Percentiles rank a stretch among this genome's conserved stretches.
Conservation (phyloP, 2,113 vertebrate genomes). For the Osmerus mordax region DNA sequence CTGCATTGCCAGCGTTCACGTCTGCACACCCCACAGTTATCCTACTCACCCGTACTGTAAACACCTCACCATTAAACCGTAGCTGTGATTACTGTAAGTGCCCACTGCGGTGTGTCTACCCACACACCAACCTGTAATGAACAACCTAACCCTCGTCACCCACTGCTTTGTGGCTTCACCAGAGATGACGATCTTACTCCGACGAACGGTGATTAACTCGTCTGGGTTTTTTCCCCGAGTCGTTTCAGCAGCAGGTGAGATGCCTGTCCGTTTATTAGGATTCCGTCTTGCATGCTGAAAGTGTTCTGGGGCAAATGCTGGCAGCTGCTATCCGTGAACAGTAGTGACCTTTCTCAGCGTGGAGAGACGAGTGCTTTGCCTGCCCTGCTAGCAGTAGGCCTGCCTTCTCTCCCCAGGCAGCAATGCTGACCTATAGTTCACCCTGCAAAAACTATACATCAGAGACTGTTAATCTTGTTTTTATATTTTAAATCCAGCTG, state of each 20-base stretch:
- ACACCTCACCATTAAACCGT: too few relatives aligned
- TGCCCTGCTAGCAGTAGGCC: constrained; percentile 5
- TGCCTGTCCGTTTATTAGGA: constrained; percentile 22
- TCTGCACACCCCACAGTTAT: too few relatives aligned
- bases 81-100: neutral
- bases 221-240: constrained; percentile 25
- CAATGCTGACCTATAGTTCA: neutral
- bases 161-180: neutral
- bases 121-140: neutral
- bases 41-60: too few relatives aligned
- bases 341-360: constrained; percentile 2
- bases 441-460: neutral
- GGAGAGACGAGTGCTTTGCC: neutral
- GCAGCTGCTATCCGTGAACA: neutral
- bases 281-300: neutral
- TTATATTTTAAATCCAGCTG: neutral
- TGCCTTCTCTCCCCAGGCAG: neutral
- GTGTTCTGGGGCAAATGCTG: neutral
- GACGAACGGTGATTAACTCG: constrained; percentile 47
- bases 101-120: too few relatives aligned
- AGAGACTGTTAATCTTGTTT: neutral
- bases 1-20: neutral
- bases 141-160: constrained; percentile 29
- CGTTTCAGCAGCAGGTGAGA: constrained; percentile 28
- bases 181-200: constrained; percentile 43